Base-by-base conservation (phyloP, 2,113 vertebrate genomes). In the Illadopsis cleaveri region DNA sequence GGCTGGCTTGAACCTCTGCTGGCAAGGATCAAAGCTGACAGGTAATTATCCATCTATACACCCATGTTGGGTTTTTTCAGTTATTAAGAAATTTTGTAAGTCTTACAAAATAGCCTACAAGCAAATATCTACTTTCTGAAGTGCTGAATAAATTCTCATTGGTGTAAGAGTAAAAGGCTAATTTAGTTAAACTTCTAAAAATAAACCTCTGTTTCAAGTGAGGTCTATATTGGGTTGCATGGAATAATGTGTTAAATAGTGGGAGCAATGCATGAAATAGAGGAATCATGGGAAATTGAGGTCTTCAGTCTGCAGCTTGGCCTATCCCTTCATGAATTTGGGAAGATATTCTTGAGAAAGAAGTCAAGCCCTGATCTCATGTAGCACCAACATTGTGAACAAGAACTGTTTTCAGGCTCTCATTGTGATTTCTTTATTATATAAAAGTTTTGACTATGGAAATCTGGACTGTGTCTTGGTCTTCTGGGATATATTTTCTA, bases 1-100 rank as follows among this genome's bases (percentile, higher is more conserved):
- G 99, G 99, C 54, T 99, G 99, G 99, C 98, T 99, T 44, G 99
- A 99, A 92, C 99, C 99, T 86, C 98, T 99, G 82, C 98, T 99
- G 45, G 98, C 99, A 91, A 99, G 99, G 95, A 99, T 99, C 98
- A 99, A 98, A 97, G 98, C 98, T 77, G 99, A 99, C 98, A 99
- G 99, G 99, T 99, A 98, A 97, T 90, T 96, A 93, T 71, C 44
- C 51, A 20, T 58, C n/a, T 86, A 3, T 54, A 72, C 3, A 0
- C 44, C 15, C 19, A 24, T 11, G 10, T 13, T 88, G 8, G 7
- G 0, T 10, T 65, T 77, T 66, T 78, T 21, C 0, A 2, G n/a
- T 78, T 72, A 15, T 48, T 95, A 90, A 73, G 42, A 88, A 81
- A 40, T 70, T 27, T 82, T 81, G 14, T 10, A 53, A 68, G 33